phyloP scores from a whole-genome alignment of 2,113 vertebrate genomes.

The Tupaia chinensis region DNA sequence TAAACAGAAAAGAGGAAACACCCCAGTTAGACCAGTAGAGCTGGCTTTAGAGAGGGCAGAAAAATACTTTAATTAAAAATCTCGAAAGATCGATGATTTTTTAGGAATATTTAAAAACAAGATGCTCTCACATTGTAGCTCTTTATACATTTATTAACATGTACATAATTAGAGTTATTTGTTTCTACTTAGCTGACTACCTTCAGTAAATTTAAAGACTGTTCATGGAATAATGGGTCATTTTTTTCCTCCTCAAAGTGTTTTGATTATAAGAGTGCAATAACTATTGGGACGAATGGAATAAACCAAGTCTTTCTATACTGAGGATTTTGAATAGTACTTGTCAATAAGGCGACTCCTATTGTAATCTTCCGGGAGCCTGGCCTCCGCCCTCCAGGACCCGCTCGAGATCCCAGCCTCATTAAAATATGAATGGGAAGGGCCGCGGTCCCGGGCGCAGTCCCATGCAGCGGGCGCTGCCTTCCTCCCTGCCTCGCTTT shows the following conservation, averaged over 20 bases:
- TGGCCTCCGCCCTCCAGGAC: slow-evolving; percentile 88
- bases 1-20: neutral
- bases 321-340: slow-evolving; percentile 93
- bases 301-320: slow-evolving; percentile 92
- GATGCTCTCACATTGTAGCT: neutral
- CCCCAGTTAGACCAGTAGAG: neutral
- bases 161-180: slow-evolving; percentile 3
- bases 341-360: slow-evolving; percentile 93
- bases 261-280: slow-evolving; percentile 83
- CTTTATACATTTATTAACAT: neutral
- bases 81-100: neutral
- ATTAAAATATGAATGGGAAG: slow-evolving; percentile 95
- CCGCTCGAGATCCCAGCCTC: slow-evolving; percentile 93
- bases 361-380: slow-evolving; percentile 88
- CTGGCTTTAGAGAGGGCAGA: neutral
- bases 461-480: slow-evolving; percentile 78
- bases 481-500: slow-evolving; percentile 77
- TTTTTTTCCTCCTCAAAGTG: slow-evolving; percentile 73
- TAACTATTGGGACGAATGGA: slow-evolving; percentile 88
- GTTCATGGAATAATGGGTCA: slow-evolving; percentile 68
- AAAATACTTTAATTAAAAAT: slow-evolving; percentile 1
- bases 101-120: neutral
- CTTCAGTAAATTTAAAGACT: slow-evolving; percentile 51
- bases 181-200: slow-evolving; percentile 39
- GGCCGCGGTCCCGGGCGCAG: slow-evolving; percentile 87